Evolutionary conservation across 2,113 vertebrate genomes (phyloP).

Genomic region (Speoplatyrhinus poulsoni): DNA sequence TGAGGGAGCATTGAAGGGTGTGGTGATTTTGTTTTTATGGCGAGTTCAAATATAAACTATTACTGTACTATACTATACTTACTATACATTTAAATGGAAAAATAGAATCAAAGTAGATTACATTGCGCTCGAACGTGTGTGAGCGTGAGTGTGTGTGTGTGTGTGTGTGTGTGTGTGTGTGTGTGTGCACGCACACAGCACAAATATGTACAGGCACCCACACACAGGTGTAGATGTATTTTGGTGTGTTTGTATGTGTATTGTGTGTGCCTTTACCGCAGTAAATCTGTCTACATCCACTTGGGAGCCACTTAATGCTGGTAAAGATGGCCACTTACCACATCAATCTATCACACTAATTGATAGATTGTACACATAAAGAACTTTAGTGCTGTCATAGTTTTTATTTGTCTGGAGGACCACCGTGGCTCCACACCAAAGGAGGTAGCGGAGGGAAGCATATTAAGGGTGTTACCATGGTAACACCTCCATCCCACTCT

Average conservation of each 20-base stretch:
- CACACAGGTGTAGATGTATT: not conserved
- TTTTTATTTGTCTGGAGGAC: slow-evolving; percentile 59
- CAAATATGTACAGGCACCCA: not conserved
- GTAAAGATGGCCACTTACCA: slow-evolving; percentile 32
- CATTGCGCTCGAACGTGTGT: not conserved
- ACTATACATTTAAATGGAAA: too few relatives aligned
- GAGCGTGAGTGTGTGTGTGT: not conserved
- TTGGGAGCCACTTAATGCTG: slow-evolving; percentile 9
- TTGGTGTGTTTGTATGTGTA: not conserved
- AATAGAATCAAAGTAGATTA: not conserved
- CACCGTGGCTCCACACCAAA: slow-evolving; percentile 28
- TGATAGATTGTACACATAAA: slow-evolving; percentile 26
- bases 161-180: slow-evolving; percentile 5
- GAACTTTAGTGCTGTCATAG: slow-evolving; percentile 43
- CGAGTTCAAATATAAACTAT: too few relatives aligned
- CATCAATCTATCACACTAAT: slow-evolving; percentile 42
- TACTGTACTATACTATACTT: too few relatives aligned
- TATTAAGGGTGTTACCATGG: slow-evolving; percentile 68
- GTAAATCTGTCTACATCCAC: slow-evolving; percentile 21
- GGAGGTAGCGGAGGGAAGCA: slow-evolving; percentile 55
- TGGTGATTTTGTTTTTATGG: too few relatives aligned
- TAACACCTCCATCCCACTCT: slow-evolving; percentile 65
- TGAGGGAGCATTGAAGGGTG: too few relatives aligned
- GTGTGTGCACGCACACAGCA: not conserved
- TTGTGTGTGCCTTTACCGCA: slow-evolving; percentile 16